Percentiles rank a stretch among this genome's conserved stretches.
Conservation (phyloP, 2,113 vertebrate genomes). For the Lampris megalopsis region DNA sequence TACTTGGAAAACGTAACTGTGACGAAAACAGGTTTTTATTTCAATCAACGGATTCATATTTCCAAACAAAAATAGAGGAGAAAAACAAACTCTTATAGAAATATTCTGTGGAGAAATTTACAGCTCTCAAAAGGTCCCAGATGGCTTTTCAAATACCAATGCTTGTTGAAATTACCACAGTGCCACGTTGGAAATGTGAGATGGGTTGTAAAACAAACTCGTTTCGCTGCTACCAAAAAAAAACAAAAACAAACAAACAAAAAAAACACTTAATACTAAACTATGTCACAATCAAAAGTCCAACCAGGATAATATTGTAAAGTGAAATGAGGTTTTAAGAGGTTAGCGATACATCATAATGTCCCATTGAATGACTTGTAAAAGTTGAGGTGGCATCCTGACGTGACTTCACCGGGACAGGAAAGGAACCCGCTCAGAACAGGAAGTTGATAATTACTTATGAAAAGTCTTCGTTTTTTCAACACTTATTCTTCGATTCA, state of each 20-base stretch:
- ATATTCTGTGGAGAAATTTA: conserved; percentile 70
- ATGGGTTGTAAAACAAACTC: conserved; percentile 51
- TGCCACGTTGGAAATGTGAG: conserved; percentile 73
- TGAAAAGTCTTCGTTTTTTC: conserved; percentile 3
- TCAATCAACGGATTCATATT: conserved; percentile 75
- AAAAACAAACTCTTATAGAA: conserved; percentile 77
- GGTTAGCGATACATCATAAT: conserved; percentile 65
- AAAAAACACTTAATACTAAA: conserved; percentile 64
- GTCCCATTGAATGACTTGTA: conserved; percentile 62
- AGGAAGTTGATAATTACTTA: conserved; percentile 42
- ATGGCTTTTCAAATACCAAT: conserved; percentile 68
- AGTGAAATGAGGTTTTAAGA: conserved; percentile 71
- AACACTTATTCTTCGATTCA: neutral
- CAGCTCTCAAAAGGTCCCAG: conserved; percentile 63
- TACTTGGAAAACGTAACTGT: conserved; percentile 46
- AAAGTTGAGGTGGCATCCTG: conserved; percentile 58
- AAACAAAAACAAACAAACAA: conserved; percentile 46
- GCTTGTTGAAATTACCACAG: conserved; percentile 60
- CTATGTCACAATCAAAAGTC: conserved; percentile 72
- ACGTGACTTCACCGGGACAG: conserved; percentile 50
- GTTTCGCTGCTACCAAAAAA: conserved; percentile 39
- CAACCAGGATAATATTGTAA: conserved; percentile 65
- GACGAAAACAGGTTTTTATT: conserved; percentile 82
- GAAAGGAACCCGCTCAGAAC: conserved; percentile 52
- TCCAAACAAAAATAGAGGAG: conserved; percentile 79